phyloP scores from a whole-genome alignment of 2,888 invertebrate genomes.

The Epiblema foenella region DNA sequence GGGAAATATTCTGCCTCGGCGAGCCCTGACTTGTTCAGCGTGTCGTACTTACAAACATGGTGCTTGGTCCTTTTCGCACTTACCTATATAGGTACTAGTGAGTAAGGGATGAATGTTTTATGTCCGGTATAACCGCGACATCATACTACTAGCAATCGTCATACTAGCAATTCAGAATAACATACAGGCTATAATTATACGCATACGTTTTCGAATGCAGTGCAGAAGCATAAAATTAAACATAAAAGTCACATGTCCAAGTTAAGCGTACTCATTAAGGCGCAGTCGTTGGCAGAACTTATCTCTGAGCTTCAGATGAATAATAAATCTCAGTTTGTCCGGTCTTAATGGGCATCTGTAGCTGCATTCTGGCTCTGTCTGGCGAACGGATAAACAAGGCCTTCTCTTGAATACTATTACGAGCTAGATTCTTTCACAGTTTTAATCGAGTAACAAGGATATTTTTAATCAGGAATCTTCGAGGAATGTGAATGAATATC shows the following conservation, averaged over 20 bases:
- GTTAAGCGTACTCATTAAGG: conserved; percentile 23
- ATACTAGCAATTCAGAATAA: too few relatives aligned
- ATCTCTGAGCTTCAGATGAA: conserved; percentile 20
- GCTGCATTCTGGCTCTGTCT: neutral
- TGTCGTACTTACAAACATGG: too few relatives aligned
- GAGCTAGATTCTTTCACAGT: too few relatives aligned
- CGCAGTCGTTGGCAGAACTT: conserved; percentile 1
- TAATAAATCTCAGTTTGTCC: conserved; percentile 23
- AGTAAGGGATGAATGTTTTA: too few relatives aligned
- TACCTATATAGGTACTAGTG: too few relatives aligned
- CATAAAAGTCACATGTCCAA: neutral
- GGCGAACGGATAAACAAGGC: neutral
- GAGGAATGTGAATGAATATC: too few relatives aligned
- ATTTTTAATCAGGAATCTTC: too few relatives aligned
- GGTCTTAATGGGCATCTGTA: conserved; percentile 5
- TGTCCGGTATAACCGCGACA: neutral
- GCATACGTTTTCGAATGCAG: neutral
- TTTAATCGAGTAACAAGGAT: too few relatives aligned
- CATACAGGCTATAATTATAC: neutral
- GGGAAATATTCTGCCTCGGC: too few relatives aligned
- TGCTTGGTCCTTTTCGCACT: too few relatives aligned
- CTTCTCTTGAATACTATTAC: neutral
- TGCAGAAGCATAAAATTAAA: neutral
- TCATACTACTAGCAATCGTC: neutral
- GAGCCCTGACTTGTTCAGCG: too few relatives aligned